Percentiles rank a stretch among this genome's conserved stretches.
Conservation (phyloP, 1,140 invertebrate species). For the Branchinecta lindahli region DNA sequence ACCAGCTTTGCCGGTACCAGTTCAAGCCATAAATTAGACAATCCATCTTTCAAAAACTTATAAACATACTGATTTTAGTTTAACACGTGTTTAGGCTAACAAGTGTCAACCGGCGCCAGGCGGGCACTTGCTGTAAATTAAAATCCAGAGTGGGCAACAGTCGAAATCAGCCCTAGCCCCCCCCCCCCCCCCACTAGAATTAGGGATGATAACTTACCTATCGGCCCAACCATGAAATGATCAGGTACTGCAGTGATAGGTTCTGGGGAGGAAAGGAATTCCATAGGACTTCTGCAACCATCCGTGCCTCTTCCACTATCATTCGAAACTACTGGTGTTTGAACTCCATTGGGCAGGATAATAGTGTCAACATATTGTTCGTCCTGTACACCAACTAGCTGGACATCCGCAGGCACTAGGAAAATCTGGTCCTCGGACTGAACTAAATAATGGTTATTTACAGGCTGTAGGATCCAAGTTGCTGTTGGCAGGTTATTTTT, state of each 20-base stretch:
- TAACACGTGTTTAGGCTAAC: no score
- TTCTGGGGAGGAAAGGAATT: not conserved
- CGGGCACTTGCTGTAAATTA: no score
- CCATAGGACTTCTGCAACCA: slow-evolving; percentile 17
- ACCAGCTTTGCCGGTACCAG: no score
- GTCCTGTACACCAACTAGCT: not conserved
- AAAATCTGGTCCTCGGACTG: not conserved
- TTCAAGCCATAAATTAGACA: no score
- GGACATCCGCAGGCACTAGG: not conserved
- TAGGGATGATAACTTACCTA: not conserved
- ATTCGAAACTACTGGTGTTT: not conserved
- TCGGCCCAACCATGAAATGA: not conserved
- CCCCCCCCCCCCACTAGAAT: no score
- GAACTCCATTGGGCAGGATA: not conserved
- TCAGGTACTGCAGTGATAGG: not conserved
- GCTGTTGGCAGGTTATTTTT: slow-evolving; percentile 14
- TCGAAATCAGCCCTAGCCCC: no score
- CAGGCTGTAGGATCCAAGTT: slow-evolving; percentile 4
- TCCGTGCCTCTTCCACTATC: slow-evolving; percentile 21
- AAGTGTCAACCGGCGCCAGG: no score
- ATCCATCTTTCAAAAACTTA: no score
- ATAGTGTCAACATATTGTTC: not conserved
- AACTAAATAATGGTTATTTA: slow-evolving; percentile 3
- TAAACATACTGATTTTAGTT: no score
- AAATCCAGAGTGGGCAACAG: no score